phyloP scores from a whole-genome alignment of 2,888 invertebrate species.

The Drosophila pseudotalamancana region DNA sequence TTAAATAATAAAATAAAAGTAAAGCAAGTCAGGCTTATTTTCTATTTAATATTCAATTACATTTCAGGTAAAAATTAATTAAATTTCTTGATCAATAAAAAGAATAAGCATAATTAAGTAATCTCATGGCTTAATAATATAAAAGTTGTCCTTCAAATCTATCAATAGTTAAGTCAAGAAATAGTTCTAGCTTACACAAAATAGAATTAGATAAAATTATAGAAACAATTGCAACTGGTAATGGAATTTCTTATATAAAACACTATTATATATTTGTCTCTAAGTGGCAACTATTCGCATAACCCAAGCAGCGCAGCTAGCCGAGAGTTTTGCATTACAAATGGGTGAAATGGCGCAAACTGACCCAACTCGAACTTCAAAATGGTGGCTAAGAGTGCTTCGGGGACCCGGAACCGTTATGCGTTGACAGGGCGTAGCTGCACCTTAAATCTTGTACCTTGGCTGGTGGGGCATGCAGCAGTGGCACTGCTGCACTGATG shows the following conservation, averaged over 20 bases:
- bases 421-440: slow-evolving; percentile 24
- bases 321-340: slow-evolving; percentile 33
- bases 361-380: slow-evolving; percentile 54
- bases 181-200: too few relatives aligned
- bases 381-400: slow-evolving; percentile 23
- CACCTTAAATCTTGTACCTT: slow-evolving; percentile 6
- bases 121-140: too few relatives aligned
- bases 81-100: too few relatives aligned
- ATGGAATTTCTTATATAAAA: too few relatives aligned
- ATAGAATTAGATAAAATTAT: too few relatives aligned
- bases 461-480: not conserved
- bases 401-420: slow-evolving; percentile 12
- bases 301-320: slow-evolving; percentile 36
- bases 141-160: too few relatives aligned
- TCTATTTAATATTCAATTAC: too few relatives aligned
- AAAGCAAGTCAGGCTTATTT: not conserved
- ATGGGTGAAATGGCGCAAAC: slow-evolving; percentile 28
- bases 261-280: too few relatives aligned
- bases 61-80: too few relatives aligned
- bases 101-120: too few relatives aligned
- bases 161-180: too few relatives aligned
- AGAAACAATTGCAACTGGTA: too few relatives aligned
- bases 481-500: not conserved
- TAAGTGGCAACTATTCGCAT: slow-evolving; percentile 24
- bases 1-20: not conserved